phyloP scores from a whole-genome alignment of 2,888 invertebrate species.

The Matsumyia berberina region DNA sequence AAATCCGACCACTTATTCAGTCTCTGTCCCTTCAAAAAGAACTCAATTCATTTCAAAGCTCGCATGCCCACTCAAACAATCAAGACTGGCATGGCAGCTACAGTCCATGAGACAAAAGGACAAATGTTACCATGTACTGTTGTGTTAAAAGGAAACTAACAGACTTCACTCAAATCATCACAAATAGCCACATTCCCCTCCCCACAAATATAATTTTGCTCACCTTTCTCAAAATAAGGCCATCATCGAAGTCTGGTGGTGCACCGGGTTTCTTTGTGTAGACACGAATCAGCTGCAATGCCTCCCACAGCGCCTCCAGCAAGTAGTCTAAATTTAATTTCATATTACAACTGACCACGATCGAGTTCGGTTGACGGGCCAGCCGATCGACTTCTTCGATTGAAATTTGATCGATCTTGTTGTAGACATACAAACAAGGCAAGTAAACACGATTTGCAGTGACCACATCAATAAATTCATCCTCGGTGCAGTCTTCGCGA shows the following conservation, averaged over 20 bases:
- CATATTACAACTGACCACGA: constrained; percentile 99
- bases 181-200: too few relatives aligned
- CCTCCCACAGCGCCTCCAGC: constrained; percentile 96
- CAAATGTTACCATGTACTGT: too few relatives aligned
- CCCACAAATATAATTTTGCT: neutral
- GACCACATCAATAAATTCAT: constrained; percentile 99
- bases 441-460: constrained; percentile 97
- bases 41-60: too few relatives aligned
- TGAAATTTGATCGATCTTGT: constrained; percentile 99
- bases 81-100: too few relatives aligned
- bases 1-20: too few relatives aligned
- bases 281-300: constrained; percentile 95
- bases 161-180: too few relatives aligned
- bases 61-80: too few relatives aligned
- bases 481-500: constrained; percentile 97
- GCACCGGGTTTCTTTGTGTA: constrained; percentile 99
- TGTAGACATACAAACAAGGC: constrained; percentile 99
- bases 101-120: too few relatives aligned
- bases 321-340: constrained; percentile 98
- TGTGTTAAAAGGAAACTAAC: too few relatives aligned
- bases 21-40: too few relatives aligned
- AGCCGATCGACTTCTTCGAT: constrained; percentile 99
- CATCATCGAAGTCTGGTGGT: constrained; percentile 97
- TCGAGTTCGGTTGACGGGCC: constrained; percentile 93
- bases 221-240: constrained; percentile 94